Evolutionary conservation across 1,140 invertebrate species (phyloP).

Genomic region (Drosophila suzukii): DNA sequence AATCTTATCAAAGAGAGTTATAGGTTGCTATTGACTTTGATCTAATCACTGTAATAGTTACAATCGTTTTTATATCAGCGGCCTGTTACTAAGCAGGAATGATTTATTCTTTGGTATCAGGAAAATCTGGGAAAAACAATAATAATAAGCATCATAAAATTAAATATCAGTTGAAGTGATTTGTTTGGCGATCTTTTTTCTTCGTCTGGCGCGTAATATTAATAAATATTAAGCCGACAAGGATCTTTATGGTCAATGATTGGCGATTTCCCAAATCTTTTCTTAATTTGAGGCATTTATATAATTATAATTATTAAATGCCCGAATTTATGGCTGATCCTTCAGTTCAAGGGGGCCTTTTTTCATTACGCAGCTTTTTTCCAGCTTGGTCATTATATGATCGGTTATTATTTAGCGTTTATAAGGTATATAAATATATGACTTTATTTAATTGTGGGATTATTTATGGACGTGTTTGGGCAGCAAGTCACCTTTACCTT

Average conservation of each 20-base stretch:
- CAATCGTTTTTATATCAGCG: background rate
- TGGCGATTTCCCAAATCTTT: constrained; percentile 53
- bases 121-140: constrained; percentile 14
- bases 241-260: constrained; percentile 40
- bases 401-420: constrained; percentile 50
- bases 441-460: constrained; percentile 52
- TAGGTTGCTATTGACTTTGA: constrained; percentile 10
- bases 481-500: constrained; percentile 61
- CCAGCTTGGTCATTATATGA: constrained; percentile 50
- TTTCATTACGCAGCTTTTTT: constrained; percentile 13
- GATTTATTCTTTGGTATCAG: constrained; percentile 3
- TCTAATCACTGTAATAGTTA: constrained; percentile 52
- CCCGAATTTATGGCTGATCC: constrained; percentile 27
- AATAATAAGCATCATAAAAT: background rate
- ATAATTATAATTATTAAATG: constrained; percentile 57
- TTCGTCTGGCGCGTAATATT: constrained; percentile 15
- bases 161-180: constrained; percentile 13
- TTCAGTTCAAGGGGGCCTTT: constrained; percentile 35
- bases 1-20: constrained; percentile 18
- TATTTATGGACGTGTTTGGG: constrained; percentile 40
- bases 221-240: constrained; percentile 13
- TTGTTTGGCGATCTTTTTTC: constrained; percentile 6
- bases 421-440: constrained; percentile 48
- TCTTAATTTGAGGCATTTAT: constrained; percentile 55
- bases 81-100: constrained; percentile 22